Evolutionary conservation across 1,140 invertebrate species (phyloP).

Genomic region (Hyphantria cunea): DNA sequence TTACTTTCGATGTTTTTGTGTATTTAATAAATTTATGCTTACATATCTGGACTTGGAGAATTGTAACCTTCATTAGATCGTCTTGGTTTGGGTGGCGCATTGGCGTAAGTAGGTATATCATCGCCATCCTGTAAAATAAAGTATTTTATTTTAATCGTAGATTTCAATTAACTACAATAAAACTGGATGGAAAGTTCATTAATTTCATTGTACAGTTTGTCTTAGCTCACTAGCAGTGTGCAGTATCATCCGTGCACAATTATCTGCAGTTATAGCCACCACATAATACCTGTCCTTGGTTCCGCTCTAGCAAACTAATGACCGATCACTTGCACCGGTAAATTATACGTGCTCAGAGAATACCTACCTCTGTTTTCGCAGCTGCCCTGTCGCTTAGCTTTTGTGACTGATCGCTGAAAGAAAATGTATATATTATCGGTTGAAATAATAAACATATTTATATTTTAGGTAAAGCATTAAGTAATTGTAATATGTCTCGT

Average conservation of each 20-base stretch:
- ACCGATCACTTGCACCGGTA: conserved; percentile 58
- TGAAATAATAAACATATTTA: too few relatives aligned
- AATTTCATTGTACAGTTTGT: conserved; percentile 9
- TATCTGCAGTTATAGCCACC: conserved; percentile 58
- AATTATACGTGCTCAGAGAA: conserved; percentile 50
- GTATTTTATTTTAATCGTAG: background rate
- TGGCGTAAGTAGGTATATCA: conserved; percentile 87
- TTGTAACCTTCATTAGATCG: conserved; percentile 88
- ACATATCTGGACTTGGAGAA: conserved; percentile 86
- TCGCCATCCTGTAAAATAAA: conserved; percentile 54
- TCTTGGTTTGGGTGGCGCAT: conserved; percentile 93
- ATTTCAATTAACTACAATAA: conserved; percentile 1
- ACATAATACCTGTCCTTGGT: conserved; percentile 64
- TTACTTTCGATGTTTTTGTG: too few relatives aligned
- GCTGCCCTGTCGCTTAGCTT: conserved; percentile 57
- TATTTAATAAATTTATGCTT: conserved; percentile 33
- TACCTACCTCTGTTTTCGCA: conserved; percentile 70
- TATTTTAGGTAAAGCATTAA: too few relatives aligned
- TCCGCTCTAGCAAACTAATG: conserved; percentile 62
- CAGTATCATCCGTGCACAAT: conserved; percentile 30
- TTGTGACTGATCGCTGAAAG: conserved; percentile 66
- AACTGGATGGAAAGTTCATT: background rate
- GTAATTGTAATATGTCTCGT: too few relatives aligned
- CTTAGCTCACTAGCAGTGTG: conserved; percentile 19
- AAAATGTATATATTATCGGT: conserved; percentile 30